These are phyloP conservation scores for Mycalesis mineus DNA, from an alignment of 2,888 invertebrate genomes.

Conservation along the genomic window DNA sequence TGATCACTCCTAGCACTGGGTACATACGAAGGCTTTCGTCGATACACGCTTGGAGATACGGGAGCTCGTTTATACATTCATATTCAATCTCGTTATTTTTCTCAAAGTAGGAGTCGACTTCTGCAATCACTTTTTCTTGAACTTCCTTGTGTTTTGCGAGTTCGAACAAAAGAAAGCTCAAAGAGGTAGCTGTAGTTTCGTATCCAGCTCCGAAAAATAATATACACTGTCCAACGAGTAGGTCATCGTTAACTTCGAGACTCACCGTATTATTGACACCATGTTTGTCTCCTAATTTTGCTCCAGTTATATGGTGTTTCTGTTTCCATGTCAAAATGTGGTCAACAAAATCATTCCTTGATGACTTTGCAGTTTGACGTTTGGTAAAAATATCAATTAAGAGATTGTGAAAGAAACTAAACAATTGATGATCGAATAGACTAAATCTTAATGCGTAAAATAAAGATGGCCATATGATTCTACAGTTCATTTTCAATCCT, in stretches of 20 bases:
- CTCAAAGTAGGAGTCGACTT: conserved; percentile 40
- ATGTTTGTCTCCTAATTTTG: conserved; percentile 41
- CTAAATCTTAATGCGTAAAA: conserved; percentile 46
- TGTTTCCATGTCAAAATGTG: conserved; percentile 41
- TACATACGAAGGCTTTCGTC: conserved; percentile 1
- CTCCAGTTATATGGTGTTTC: conserved; percentile 38
- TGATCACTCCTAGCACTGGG: conserved; percentile 1
- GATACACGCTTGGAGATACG: conserved; percentile 3
- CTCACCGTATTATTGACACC: conserved; percentile 32
- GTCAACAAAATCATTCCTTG: conserved; percentile 49
- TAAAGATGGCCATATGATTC: conserved; percentile 46
- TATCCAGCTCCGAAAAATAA: conserved; percentile 62
- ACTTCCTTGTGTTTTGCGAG: conserved; percentile 40
- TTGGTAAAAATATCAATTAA: conserved; percentile 39
- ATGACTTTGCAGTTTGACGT: conserved; percentile 37
- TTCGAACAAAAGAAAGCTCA: conserved; percentile 42
- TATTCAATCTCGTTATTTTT: conserved; percentile 26
- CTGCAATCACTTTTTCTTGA: conserved; percentile 36
- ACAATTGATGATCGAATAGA: conserved; percentile 34
- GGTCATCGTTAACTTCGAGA: conserved; percentile 50
- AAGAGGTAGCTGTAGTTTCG: conserved; percentile 44
- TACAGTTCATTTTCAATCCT: conserved; percentile 36
- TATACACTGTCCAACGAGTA: conserved; percentile 72
- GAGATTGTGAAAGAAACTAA: conserved; percentile 39
- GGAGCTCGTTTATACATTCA: conserved; percentile 3